phyloP scores from a whole-genome alignment of 2,888 invertebrate genomes.

The Lycocerus yunnanus region DNA sequence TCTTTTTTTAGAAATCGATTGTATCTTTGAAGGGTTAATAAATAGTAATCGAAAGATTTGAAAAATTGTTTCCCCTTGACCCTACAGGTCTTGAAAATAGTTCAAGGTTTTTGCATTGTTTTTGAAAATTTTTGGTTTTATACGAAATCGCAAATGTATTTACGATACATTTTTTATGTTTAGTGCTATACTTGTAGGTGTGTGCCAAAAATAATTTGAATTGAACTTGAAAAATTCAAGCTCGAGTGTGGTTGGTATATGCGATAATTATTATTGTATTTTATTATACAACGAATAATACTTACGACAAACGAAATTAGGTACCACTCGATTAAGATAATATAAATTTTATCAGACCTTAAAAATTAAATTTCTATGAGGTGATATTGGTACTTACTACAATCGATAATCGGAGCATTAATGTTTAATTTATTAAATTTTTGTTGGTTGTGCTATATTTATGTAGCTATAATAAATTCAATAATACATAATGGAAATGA shows the following conservation, averaged over 20 bases:
- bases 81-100: background rate
- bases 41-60: background rate
- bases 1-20: background rate
- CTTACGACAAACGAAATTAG: too few relatives aligned
- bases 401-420: background rate
- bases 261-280: too few relatives aligned
- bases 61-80: background rate
- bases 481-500: background rate
- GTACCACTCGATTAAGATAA: background rate
- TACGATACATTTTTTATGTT: background rate
- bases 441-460: background rate
- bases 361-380: background rate
- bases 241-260: background rate
- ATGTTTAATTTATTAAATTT: background rate
- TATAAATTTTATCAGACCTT: background rate
- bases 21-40: background rate
- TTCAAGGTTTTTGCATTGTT: background rate
- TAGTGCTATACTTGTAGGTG: background rate
- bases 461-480: too few relatives aligned
- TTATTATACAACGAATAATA: background rate
- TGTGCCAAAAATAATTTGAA: background rate
- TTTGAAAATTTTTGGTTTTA: background rate
- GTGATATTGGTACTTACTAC: background rate
- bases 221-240: background rate
- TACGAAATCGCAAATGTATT: background rate